A percentile compares a stretch with the other conserved stretches of the same genome.
These are phyloP conservation scores for Pterocles burchelli DNA, from an alignment of 2,113 vertebrate species.

Conservation along the genomic window DNA sequence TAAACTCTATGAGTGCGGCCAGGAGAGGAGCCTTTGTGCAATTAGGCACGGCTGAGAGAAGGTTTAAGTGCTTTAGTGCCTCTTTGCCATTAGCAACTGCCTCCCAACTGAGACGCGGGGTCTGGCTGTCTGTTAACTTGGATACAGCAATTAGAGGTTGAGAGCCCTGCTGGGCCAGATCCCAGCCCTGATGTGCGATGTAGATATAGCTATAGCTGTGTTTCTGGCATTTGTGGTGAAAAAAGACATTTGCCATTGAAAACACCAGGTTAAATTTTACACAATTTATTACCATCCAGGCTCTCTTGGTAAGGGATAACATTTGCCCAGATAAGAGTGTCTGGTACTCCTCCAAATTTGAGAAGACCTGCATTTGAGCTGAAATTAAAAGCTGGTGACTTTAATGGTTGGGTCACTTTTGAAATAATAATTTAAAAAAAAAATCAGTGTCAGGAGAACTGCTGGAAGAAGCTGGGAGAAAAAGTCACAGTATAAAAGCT, in stretches of 20 bases:
- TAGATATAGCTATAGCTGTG: not conserved
- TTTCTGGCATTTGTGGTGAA: not conserved
- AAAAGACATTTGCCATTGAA: not conserved
- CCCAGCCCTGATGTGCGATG: not conserved
- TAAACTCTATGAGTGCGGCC: fast-evolving
- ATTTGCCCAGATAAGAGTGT: not conserved
- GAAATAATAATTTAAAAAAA: not conserved
- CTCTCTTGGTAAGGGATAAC: not conserved
- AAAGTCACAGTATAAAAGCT: not conserved
- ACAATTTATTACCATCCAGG: not conserved
- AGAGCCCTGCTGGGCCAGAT: not conserved
- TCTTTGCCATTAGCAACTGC: not conserved
- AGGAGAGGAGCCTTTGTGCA: not conserved
- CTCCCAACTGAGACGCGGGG: not conserved
- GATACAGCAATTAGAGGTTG: not conserved
- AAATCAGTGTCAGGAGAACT: not conserved
- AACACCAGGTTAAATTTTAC: not conserved
- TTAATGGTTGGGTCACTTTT: not conserved
- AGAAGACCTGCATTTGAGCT: not conserved
- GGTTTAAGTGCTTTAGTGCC: conserved; percentile 6
- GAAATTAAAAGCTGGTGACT: not conserved
- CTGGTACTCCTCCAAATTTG: not conserved
- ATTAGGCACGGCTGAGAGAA: not conserved
- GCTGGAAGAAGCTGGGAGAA: not conserved
- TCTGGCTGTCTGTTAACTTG: conserved; percentile 11